phyloP scores from a whole-genome alignment of 2,888 invertebrate species.

The Pollenia amentaria region DNA sequence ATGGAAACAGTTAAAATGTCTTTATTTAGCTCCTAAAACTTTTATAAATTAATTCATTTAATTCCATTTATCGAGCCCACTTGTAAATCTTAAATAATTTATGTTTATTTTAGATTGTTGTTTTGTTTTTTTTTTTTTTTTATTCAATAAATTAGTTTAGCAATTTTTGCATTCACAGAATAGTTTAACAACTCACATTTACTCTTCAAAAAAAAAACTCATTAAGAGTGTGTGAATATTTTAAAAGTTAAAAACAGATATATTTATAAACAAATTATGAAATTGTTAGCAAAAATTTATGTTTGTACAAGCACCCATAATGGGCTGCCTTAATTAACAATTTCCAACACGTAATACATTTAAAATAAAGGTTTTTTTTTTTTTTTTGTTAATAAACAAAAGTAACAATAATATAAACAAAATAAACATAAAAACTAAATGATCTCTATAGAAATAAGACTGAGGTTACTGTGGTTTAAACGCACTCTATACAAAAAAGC shows the following conservation, averaged over 20 bases:
- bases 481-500: conserved; percentile 40
- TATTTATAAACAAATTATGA: conserved; percentile 58
- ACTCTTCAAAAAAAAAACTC: conserved; percentile 9
- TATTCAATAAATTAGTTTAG: conserved; percentile 23
- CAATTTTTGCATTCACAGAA: conserved; percentile 37
- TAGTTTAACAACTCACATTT: conserved; percentile 16
- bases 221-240: conserved; percentile 46
- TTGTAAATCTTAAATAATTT: conserved; percentile 16
- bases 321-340: conserved; percentile 51
- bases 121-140: background rate
- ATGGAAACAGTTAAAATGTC: background rate
- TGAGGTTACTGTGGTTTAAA: conserved; percentile 66
- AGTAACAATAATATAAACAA: conserved; percentile 7
- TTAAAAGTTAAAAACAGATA: background rate
- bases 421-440: conserved; percentile 17
- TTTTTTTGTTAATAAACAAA: conserved; percentile 33
- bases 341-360: conserved; percentile 68
- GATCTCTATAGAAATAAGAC: conserved; percentile 58
- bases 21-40: background rate
- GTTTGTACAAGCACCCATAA: conserved; percentile 11
- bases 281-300: conserved; percentile 43
- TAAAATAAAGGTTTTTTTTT: conserved; percentile 29
- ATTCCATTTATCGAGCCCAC: background rate
- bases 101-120: background rate
- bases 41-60: background rate